Base-by-base conservation (phyloP, 2,113 vertebrate species). In the Phyllostomus discolor region DNA sequence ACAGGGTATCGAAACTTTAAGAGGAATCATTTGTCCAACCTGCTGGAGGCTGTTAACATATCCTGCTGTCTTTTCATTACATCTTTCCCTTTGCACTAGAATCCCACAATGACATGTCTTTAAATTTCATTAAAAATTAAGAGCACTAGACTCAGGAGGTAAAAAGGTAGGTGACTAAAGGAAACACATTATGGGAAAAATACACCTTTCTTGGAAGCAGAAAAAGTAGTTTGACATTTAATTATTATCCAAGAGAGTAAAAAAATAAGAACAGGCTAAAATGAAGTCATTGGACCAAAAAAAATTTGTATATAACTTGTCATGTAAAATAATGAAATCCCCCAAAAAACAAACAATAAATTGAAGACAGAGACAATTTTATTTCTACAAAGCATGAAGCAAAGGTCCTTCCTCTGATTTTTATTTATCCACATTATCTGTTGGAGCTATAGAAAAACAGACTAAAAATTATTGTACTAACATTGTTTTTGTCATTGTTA, bases 71-170 rank as follows among this genome's bases (percentile, higher is more conserved):
- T 90, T 93, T 86, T 97, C 67, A 76, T 94, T 97, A 76, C 64
- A 86, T 33, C 46, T 84, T 90, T 46, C 62, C 38, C 33, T 93
- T 91, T 82, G 52, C 48, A 54, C 70, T 70, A 64, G 41, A 97
- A 66, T 41, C 64, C 48, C 80, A 50, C 38, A 86, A 84, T 48
- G 82, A 54, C 59, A 87, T 26, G 46, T 88, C 59, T 94, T 66
- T 95, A 93, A 70, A 93, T 84, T 72, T 90, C 67, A 82, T 96
- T 92, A 94, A 79, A 96, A 97, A 88, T 85, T 78, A 97, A 91
- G 17, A 94, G 57, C 12, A 69, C 43, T 14, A 69, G 17, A 85
- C 48, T 84, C 33, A 19, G 59, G 57, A 33, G 24, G 12, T 33
- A 17, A 76, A 96, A 84, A 96, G 54, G 62, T 41, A 95, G 41